phyloP scores from a whole-genome alignment of 2,888 invertebrate genomes.

The Sphaeridia pumilis region DNA sequence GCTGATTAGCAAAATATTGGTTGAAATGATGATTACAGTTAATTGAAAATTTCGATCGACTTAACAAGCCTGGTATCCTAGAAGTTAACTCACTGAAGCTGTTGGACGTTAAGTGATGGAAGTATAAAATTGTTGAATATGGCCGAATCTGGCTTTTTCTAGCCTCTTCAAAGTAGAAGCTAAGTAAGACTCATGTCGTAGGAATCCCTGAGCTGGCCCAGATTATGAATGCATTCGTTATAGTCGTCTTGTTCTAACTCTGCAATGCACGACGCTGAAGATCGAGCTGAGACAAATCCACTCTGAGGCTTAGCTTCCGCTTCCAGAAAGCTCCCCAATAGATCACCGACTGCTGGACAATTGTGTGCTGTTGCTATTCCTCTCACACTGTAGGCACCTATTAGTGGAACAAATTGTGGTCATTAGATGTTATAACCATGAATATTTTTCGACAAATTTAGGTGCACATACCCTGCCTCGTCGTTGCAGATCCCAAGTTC shows the following conservation, averaged over 20 bases:
- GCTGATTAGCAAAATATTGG: too few relatives aligned
- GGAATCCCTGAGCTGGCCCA: slow-evolving; percentile 16
- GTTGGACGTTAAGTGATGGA: too few relatives aligned
- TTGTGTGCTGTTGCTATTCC: slow-evolving; percentile 23
- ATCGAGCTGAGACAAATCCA: neutral
- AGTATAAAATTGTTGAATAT: too few relatives aligned
- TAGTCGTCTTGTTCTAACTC: slow-evolving; percentile 23
- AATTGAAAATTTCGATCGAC: too few relatives aligned
- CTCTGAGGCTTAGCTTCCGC: neutral
- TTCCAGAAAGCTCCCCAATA: slow-evolving; percentile 16
- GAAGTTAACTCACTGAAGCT: too few relatives aligned
- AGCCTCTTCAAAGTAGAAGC: too few relatives aligned
- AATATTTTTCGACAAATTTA: neutral
- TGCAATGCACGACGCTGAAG: neutral
- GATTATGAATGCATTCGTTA: slow-evolving; percentile 17
- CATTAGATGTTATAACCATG: neutral
- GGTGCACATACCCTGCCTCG: neutral
- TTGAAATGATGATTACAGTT: too few relatives aligned
- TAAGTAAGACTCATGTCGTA: slow-evolving; percentile 14
- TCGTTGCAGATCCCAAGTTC: too few relatives aligned
- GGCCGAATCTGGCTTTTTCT: too few relatives aligned
- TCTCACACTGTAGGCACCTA: neutral
- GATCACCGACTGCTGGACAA: slow-evolving; percentile 9
- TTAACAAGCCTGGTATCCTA: too few relatives aligned
- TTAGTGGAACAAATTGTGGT: neutral